Conservation (phyloP, 1,140 invertebrate species). For the Oedothorax gibbosus region DNA sequence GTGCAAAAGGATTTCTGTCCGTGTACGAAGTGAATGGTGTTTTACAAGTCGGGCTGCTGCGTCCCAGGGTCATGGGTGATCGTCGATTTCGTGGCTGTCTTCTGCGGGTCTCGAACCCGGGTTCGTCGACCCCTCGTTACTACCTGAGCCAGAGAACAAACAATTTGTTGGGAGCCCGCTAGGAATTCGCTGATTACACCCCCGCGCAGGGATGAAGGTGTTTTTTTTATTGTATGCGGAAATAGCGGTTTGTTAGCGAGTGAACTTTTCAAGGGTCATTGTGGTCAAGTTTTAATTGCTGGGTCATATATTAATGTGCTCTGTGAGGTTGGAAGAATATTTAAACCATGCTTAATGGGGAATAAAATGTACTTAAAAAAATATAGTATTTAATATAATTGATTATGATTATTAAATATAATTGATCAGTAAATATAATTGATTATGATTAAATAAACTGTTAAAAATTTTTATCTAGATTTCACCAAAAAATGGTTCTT, state of each 20-base stretch:
- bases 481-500: too few relatives aligned
- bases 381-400: too few relatives aligned
- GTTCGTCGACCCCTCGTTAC: slow-evolving; percentile 50
- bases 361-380: too few relatives aligned
- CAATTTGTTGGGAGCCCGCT: slow-evolving; percentile 33
- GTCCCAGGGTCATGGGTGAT: slow-evolving; percentile 22
- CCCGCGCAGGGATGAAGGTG: background rate
- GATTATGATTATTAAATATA: too few relatives aligned
- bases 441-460: too few relatives aligned
- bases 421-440: too few relatives aligned
- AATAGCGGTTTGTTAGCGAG: background rate
- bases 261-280: too few relatives aligned
- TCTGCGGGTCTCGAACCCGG: slow-evolving; percentile 11
- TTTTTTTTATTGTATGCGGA: slow-evolving; percentile 3
- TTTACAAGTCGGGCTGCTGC: slow-evolving; percentile 41
- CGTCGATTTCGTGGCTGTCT: slow-evolving; percentile 29
- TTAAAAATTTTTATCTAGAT: too few relatives aligned
- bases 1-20: background rate
- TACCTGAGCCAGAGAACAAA: slow-evolving; percentile 37
- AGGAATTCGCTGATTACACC: slow-evolving; percentile 30
- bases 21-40: slow-evolving; percentile 27
- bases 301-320: too few relatives aligned
- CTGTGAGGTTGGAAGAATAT: too few relatives aligned
- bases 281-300: too few relatives aligned
- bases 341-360: too few relatives aligned